Evolutionary conservation across 2,797 vertebrate species (phyloP), one percentile per base, ranked within the genome.

Genomic region (Diglossa cyanea): DNA sequence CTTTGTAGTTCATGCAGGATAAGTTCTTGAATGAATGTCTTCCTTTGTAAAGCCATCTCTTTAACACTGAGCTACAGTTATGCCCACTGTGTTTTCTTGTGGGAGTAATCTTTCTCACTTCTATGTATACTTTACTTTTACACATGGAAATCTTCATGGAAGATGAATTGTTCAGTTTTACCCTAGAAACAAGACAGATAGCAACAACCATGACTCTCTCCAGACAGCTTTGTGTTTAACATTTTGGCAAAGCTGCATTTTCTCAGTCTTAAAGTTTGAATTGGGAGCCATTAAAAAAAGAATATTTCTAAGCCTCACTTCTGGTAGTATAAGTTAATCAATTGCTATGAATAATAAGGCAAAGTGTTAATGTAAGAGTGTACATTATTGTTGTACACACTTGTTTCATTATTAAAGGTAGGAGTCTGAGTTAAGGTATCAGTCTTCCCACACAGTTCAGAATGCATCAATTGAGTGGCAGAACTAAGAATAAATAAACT

Each of bases 51-150:
- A 48, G 33, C 5, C 1, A 0, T 42, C 39, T 53, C 66, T 93
- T 75, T 83, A 94, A 87, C 73, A 78, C 26, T 60, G 70, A 93
- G 40, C 61, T 88, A n/a, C n/a, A 40, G 20, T 60, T 90, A 54
- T 16, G 21, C 44, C 62, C 74, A 23, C 40, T 39, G 37, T 11
- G 30, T 66, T 78, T 91, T 88, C 91, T 81, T 76, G 40, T 58
- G 53, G 90, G 74, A 90, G 42, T 19, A 88, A 91, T 95, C 47
- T 81, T 85, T 94, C 72, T 89, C 84, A 42, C n/a, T 71, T 67
- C 33, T 84, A 62, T 78, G 53, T 70, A 62, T 88, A 93, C 61
- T 57, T 85, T 66, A 57, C 35, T 54, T 90, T 72, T 87, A 57
- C 39, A 73, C 3, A 6, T 6, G 10, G 88, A 93, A 93, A 51